phyloP scores from a whole-genome alignment of 1,140 invertebrate genomes.

The Kradibia gibbosae region DNA sequence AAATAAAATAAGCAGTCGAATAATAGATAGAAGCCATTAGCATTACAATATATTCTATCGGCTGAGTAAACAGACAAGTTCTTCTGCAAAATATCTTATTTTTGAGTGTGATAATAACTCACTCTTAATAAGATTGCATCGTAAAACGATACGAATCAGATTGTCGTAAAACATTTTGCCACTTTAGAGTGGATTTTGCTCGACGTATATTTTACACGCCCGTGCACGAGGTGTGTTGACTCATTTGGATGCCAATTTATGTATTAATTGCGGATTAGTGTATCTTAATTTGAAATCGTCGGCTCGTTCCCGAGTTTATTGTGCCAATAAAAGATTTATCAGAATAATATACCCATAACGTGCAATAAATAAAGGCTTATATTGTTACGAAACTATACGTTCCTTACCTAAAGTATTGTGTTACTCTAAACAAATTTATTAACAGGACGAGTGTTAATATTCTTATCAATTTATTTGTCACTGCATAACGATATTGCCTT shows the following conservation, averaged over 20 bases:
- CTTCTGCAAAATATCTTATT: background rate
- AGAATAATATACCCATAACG: background rate
- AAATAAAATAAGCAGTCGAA: background rate
- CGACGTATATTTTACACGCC: background rate
- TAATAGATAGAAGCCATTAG: background rate
- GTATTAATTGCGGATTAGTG: constrained; percentile 37
- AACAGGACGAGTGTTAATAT: background rate
- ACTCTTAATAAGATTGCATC: constrained; percentile 36
- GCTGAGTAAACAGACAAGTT: background rate
- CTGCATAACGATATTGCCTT: too few relatives aligned
- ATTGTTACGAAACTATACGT: background rate
- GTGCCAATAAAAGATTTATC: constrained; percentile 15
- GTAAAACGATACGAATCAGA: constrained; percentile 29
- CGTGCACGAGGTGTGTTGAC: background rate
- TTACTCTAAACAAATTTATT: background rate
- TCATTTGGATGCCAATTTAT: constrained; percentile 24
- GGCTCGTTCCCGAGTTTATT: background rate
- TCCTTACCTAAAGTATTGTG: too few relatives aligned
- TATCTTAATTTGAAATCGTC: constrained; percentile 32
- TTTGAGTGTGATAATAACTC: constrained; percentile 17
- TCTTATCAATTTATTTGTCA: background rate
- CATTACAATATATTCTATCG: background rate
- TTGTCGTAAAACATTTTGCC: constrained; percentile 43
- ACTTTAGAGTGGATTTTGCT: background rate
- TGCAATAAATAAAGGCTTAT: constrained; percentile 22